Conservation (phyloP, 2,888 invertebrate genomes). For the Exephanes ischioxanthus region DNA sequence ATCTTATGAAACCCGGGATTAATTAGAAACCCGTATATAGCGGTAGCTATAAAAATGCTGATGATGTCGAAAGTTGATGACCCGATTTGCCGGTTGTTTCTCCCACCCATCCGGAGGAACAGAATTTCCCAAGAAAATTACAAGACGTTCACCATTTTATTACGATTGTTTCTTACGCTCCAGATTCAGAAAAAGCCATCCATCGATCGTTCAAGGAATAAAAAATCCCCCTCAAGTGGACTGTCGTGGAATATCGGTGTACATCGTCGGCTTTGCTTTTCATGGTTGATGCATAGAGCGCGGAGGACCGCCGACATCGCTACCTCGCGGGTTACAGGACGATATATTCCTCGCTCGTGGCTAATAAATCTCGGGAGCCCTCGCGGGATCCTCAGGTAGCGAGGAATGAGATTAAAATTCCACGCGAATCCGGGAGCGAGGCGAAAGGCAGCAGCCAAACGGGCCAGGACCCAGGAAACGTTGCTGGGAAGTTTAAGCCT, state of each 20-base stretch:
- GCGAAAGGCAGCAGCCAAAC: constrained; percentile 55
- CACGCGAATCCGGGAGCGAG: constrained; percentile 63
- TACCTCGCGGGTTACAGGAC: constrained; percentile 42
- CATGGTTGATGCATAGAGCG: constrained; percentile 26
- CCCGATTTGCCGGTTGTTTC: background rate
- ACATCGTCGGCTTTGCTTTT: constrained; percentile 32
- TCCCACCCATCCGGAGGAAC: background rate
- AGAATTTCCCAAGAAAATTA: background rate
- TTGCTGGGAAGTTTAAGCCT: constrained; percentile 62
- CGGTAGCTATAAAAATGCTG: background rate
- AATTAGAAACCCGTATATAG: background rate
- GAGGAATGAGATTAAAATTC: constrained; percentile 73
- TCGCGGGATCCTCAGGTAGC: constrained; percentile 62
- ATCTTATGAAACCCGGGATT: background rate
- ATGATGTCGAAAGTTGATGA: background rate
- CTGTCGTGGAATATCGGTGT: background rate
- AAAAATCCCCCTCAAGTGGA: background rate
- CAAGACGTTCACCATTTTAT: background rate
- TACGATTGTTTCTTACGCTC: background rate
- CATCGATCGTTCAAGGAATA: background rate
- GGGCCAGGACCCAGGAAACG: constrained; percentile 53
- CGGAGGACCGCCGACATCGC: constrained; percentile 22
- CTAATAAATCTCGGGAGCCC: constrained; percentile 70
- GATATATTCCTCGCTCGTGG: constrained; percentile 61
- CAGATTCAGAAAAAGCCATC: background rate